Evolutionary conservation across 2,113 vertebrate species (phyloP).

Genomic region (Pteropus alecto): DNA sequence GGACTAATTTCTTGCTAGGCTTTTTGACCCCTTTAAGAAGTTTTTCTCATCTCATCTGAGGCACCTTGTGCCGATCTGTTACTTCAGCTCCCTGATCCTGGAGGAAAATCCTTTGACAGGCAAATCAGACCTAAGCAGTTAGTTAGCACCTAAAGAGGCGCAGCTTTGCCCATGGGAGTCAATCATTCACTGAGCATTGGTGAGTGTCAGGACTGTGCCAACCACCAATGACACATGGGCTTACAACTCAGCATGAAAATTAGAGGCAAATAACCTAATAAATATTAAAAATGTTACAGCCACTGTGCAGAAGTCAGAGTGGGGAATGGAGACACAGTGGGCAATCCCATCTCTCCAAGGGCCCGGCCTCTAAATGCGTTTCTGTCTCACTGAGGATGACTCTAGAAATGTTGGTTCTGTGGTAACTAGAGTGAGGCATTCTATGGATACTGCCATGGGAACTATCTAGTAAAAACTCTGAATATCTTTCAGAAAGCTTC

Average conservation of each 20-base stretch:
- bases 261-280: background rate
- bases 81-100: background rate
- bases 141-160: background rate
- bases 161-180: background rate
- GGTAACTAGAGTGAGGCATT: background rate
- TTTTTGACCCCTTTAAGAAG: background rate
- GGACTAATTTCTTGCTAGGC: background rate
- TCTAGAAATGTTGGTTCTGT: background rate
- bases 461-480: background rate
- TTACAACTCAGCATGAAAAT: background rate
- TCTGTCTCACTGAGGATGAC: background rate
- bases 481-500: background rate
- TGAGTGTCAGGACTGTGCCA: fast-evolving
- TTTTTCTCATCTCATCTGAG: background rate
- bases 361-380: background rate
- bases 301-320: background rate
- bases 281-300: background rate
- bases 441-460: background rate
- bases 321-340: too few relatives aligned
- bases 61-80: background rate
- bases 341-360: background rate
- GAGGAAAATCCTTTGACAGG: background rate
- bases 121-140: background rate
- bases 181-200: background rate
- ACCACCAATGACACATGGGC: background rate